Evolutionary conservation across 2,888 invertebrate genomes (phyloP).

Genomic region (Drosophila nr. perissopoda): DNA sequence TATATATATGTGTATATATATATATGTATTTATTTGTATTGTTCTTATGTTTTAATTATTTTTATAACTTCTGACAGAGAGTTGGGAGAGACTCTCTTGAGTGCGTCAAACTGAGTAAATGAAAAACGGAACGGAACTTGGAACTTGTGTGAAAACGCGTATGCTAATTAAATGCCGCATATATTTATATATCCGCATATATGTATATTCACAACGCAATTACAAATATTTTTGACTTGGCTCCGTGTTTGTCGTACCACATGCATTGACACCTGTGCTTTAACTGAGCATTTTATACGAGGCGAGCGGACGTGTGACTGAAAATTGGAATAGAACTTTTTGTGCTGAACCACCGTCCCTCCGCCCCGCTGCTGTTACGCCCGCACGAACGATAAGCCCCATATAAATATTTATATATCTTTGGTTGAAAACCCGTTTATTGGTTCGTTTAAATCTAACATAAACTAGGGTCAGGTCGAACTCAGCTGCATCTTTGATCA

Average conservation of each 20-base stretch:
- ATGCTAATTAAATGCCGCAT: constrained; percentile 66
- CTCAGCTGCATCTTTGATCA: constrained; percentile 9
- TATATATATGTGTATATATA: background rate
- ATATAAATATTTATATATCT: background rate
- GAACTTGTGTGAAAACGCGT: constrained; percentile 41
- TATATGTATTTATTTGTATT: background rate
- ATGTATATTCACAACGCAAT: constrained; percentile 6
- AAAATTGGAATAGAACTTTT: constrained; percentile 39
- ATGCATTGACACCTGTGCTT: constrained; percentile 73
- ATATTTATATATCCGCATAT: constrained; percentile 6
- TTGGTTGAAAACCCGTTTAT: constrained; percentile 21
- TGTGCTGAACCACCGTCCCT: rapidly evolving
- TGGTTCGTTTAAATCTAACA: background rate
- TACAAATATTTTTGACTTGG: background rate
- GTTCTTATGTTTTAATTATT: background rate
- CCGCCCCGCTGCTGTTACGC: background rate
- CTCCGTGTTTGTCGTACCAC: constrained; percentile 42
- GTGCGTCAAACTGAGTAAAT: constrained; percentile 41
- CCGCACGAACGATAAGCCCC: constrained; percentile 26
- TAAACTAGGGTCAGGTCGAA: constrained; percentile 32
- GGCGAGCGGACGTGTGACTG: constrained; percentile 12
- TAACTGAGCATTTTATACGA: constrained; percentile 51
- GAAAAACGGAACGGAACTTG: constrained; percentile 1
- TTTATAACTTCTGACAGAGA: background rate
- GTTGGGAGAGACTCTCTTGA: background rate